Base-by-base conservation (phyloP, 2,888 invertebrate species). In the Drosophila limbata region DNA sequence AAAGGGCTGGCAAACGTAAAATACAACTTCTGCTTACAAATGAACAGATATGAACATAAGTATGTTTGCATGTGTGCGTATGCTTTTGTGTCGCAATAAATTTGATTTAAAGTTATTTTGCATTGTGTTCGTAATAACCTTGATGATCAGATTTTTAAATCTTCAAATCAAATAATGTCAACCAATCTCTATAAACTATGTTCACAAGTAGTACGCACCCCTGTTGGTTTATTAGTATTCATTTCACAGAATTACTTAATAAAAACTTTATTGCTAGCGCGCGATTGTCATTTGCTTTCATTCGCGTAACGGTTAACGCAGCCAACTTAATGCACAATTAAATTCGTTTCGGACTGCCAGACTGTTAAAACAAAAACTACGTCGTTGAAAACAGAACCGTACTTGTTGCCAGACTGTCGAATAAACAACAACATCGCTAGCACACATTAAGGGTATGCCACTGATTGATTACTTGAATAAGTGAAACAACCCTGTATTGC, bases 271-370 rank as follows among this genome's bases (percentile, higher is more conserved):
- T 44, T 33, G 40, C 28, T 53, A 13, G 28, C 53, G 52, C 52
- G 25, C 35, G 35, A 13, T 19, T 21, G n/a, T 31, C n/a, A 2
- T 45, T n/a, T 17, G 11, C 33, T 45, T 44, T 10, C 2, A 8
- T 21, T 31, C 39, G 15, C n/a, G 13, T 45, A 56, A 56, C 56
- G 56, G 56, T 56, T 45, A 28, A 15, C 5, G 42, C 44, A 35
- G 45, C 56, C 35, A 19, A 47, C 50, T 61, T 45, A 19, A 37
- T 17, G 19, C 13, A n/a, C 9, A 10, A 6, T 5, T n/a, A 1
- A 25, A 9, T 44, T 19, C 0, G 52, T 37, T 15, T 25, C 1
- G 10, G 10, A 61, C 10, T 75, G 72, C 76, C 72, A 75, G 69
- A 52, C 2, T 39, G 33, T 9, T 33, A 0, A n/a, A 55, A 8